These are phyloP conservation scores for Plectus sambesii DNA, from an alignment of 1,140 invertebrate genomes.

Conservation along the genomic window DNA sequence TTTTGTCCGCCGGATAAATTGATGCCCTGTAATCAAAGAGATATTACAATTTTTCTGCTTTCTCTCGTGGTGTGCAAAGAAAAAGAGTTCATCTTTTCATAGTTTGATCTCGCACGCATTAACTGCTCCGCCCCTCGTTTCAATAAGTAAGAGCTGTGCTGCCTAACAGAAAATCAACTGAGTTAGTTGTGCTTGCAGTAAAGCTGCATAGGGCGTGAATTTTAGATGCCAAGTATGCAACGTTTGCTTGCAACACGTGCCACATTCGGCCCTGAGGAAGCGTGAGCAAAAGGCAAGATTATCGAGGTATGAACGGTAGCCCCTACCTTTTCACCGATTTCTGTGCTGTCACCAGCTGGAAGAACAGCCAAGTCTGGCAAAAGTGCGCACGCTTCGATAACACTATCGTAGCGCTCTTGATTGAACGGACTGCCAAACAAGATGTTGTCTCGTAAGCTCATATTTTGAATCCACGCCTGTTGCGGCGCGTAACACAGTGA, in stretches of 20 bases:
- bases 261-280: too few relatives aligned
- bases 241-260: too few relatives aligned
- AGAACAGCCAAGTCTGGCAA: not conserved
- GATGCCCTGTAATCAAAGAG: constrained; percentile 46
- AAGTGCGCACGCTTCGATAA: constrained; percentile 14
- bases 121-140: constrained; percentile 13
- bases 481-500: constrained; percentile 49
- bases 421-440: constrained; percentile 46
- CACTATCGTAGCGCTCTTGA: constrained; percentile 36
- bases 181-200: too few relatives aligned
- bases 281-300: not conserved
- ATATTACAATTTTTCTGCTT: constrained; percentile 14
- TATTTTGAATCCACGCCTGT: constrained; percentile 50
- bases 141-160: not conserved
- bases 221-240: too few relatives aligned
- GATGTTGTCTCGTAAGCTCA: constrained; percentile 49
- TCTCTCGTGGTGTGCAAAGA: not conserved
- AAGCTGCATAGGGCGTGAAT: too few relatives aligned
- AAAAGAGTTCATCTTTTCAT: not conserved
- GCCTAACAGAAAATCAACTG: too few relatives aligned
- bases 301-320: not conserved
- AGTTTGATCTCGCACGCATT: constrained; percentile 30
- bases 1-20: constrained; percentile 53
- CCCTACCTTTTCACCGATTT: constrained; percentile 49
- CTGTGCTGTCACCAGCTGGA: constrained; percentile 47